phyloP scores from a whole-genome alignment of 2,113 vertebrate species.

The Etia nguti region DNA sequence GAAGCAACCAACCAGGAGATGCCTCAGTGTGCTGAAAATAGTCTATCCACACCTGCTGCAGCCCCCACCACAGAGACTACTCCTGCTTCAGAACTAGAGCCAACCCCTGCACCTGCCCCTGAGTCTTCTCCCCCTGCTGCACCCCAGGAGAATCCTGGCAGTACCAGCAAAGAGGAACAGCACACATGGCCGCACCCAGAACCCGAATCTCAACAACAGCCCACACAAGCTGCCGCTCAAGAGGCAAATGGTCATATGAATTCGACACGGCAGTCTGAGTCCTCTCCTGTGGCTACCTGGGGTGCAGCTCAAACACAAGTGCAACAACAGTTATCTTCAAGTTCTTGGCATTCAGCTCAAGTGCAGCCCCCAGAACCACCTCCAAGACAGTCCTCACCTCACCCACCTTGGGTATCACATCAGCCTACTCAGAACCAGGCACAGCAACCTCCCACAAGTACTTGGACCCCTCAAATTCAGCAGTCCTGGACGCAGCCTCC shows the following conservation, averaged over 20 bases:
- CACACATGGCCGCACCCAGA: constrained; percentile 42
- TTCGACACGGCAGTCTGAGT: constrained; percentile 36
- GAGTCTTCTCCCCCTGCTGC: constrained; percentile 50
- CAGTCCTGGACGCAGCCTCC: constrained; percentile 45
- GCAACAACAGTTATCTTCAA: constrained; percentile 44
- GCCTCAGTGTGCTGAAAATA: constrained; percentile 75
- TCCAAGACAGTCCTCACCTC: constrained; percentile 42
- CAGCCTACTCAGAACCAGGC: constrained; percentile 42
- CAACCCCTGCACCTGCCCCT: constrained; percentile 62
- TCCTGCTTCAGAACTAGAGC: constrained; percentile 71
- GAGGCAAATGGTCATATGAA: constrained; percentile 34
- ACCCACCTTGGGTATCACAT: constrained; percentile 44
- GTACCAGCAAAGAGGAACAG: constrained; percentile 30
- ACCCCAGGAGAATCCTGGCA: constrained; percentile 37
- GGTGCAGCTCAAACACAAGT: constrained; percentile 28
- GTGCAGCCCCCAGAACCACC: constrained; percentile 42
- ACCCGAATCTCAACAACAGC: constrained; percentile 45
- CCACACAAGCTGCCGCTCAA: constrained; percentile 35
- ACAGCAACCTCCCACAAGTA: constrained; percentile 35
- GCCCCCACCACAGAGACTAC: constrained; percentile 65
- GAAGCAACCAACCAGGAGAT: constrained; percentile 69
- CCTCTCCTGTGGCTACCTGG: constrained; percentile 41
- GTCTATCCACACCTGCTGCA: constrained; percentile 64
- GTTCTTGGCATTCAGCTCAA: constrained; percentile 48
- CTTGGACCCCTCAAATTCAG: constrained; percentile 51